phyloP scores from a whole-genome alignment of 2,797 vertebrate genomes.

The Alosa sapidissima region DNA sequence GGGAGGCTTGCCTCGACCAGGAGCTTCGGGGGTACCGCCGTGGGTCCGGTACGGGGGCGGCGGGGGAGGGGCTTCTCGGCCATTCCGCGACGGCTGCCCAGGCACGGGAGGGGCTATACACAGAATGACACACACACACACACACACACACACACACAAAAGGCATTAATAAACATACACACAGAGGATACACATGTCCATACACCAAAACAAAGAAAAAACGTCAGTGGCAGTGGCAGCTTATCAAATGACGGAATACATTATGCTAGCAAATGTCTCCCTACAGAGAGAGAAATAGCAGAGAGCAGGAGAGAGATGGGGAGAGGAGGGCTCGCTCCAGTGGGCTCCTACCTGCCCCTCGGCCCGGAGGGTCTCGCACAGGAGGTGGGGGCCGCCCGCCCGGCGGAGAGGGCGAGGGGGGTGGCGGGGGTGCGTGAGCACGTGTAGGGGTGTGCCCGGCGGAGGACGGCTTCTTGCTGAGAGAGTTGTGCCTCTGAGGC shows the following conservation, averaged over 20 bases:
- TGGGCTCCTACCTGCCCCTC: conserved; percentile 81
- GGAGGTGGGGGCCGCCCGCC: conserved; percentile 81
- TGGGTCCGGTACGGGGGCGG: conserved; percentile 81
- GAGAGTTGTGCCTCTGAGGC: conserved; percentile 90
- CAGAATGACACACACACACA: background rate
- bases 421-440: conserved; percentile 79
- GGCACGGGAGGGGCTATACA: conserved; percentile 82
- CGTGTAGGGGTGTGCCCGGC: conserved; percentile 73
- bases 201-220: background rate
- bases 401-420: conserved; percentile 78
- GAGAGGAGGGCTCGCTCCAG: background rate
- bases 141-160: background rate
- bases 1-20: conserved; percentile 78
- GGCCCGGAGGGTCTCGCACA: conserved; percentile 78
- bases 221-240: background rate
- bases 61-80: conserved; percentile 84
- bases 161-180: background rate
- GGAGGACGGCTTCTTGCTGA: conserved; percentile 80
- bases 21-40: conserved; percentile 73
- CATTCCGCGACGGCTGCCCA: conserved; percentile 71
- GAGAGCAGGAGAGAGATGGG: background rate
- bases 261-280: no score
- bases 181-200: background rate
- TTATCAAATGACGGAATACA: no score
- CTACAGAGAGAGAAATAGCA: no score